A percentile compares a stretch with the other conserved stretches of the same genome.
Conservation (phyloP, 2,113 vertebrate genomes). For the Petromus typicus region DNA sequence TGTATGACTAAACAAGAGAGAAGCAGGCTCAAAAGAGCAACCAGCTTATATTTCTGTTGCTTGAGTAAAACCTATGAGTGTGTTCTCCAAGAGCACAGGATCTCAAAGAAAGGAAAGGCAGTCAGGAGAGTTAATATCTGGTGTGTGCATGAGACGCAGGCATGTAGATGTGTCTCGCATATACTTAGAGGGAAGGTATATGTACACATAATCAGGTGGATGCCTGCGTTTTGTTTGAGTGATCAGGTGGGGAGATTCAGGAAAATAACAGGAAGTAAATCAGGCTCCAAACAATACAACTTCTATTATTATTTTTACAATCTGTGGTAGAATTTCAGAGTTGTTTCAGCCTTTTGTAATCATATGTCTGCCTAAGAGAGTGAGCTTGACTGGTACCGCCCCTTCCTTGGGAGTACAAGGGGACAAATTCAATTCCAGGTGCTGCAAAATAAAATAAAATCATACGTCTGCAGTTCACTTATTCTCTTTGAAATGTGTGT, state of each 20-base stretch:
- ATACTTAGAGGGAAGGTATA: neutral
- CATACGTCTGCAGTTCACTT: neutral
- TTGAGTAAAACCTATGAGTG: neutral
- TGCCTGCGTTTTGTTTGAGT: neutral
- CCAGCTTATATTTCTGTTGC: neutral
- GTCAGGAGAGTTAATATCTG: neutral
- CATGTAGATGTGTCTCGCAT: neutral
- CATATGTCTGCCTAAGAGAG: neutral
- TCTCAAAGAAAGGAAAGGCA: neutral
- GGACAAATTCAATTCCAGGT: too few species aligned
- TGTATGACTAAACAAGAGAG: neutral
- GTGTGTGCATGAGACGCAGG: neutral
- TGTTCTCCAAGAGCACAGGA: fast-evolving
- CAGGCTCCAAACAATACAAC: neutral
- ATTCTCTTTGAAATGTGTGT: neutral
- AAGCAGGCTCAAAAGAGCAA: neutral
- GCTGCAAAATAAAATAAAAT: neutral
- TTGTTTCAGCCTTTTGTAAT: neutral
- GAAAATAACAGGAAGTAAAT: neutral
- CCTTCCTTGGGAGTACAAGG: too few species aligned
- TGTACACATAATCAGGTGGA: neutral
- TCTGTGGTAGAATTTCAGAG: neutral
- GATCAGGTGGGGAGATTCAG: neutral
- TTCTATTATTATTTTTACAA: neutral
- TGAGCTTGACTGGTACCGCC: too few species aligned